Evolutionary conservation across 35 echinoderm and acorn worm species (phyloP).

Genomic region (Acanthaster planci): DNA sequence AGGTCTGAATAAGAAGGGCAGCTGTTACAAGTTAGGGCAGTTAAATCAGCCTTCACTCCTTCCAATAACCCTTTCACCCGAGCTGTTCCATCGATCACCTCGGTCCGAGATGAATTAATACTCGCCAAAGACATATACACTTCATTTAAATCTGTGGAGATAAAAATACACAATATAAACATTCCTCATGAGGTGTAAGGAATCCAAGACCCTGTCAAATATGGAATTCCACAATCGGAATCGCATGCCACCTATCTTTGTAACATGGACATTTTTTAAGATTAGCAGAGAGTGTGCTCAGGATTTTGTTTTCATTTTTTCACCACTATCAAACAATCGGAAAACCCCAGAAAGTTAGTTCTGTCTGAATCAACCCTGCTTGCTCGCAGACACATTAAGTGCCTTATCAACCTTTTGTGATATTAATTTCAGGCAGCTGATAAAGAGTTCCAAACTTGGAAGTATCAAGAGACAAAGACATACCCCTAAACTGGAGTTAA

Average conservation of each 20-base stretch:
- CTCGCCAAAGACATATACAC: neutral
- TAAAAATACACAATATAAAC: too few species aligned
- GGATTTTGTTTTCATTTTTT: too few species aligned
- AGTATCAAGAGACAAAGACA: neutral
- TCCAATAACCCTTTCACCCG: neutral
- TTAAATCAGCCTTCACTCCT: neutral
- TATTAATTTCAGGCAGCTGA: neutral
- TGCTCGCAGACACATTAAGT: neutral
- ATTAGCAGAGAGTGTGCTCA: too few species aligned
- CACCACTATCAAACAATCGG: too few species aligned
- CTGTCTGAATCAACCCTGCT: neutral
- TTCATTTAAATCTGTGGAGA: neutral
- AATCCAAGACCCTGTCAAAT: too few species aligned
- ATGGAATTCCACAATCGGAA: too few species aligned
- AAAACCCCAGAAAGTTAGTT: too few species aligned
- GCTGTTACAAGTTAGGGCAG: neutral
- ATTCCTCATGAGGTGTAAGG: too few species aligned
- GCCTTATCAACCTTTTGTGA: neutral
- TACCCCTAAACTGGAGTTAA: neutral
- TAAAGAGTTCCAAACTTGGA: neutral
- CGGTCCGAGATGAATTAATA: neutral
- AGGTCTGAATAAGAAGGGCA: neutral
- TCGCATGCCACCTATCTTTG: too few species aligned
- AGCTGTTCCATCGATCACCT: conserved; percentile 9
- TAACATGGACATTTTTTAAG: too few species aligned